Evolutionary conservation across 2,113 vertebrate species (phyloP), one percentile per base, ranked within the genome.

Genomic region (Dolichotis patagonum): DNA sequence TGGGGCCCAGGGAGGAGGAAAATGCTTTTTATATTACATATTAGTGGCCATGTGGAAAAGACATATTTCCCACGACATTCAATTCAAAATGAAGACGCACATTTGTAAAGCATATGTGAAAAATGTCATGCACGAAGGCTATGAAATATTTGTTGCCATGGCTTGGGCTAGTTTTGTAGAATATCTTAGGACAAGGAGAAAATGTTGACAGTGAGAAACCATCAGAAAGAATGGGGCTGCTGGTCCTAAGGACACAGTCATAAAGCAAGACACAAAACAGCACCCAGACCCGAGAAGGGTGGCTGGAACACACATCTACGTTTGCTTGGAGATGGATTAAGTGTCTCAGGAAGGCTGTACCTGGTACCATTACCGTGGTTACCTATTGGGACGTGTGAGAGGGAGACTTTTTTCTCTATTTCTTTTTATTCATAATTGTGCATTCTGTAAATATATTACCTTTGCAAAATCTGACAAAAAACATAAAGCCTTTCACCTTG

Each of bases 21-120:
- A 97, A 97, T 80, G 35, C 96, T 97, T 97, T 98, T 98, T 95
- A 91, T 97, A 97, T 97, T 94, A 94, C 94, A 94, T 94, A 91
- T 95, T 97, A 90, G 94, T 88, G 96, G 92, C 96, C 98, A 98
- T 98, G 98, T 98, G 98, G 98, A 98, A 98, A 98, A 98, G 84
- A 96, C 97, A 98, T 97, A 98, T 97, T 98, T 98, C 94, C 96
- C 98, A 89, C 3, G 69, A 96, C 95, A 96, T 94, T 80, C 32
- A 46, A 78, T 96, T 97, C 86, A 49, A 88, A 96, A 90, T 19
- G 94, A 98, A 97, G 28, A 17, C 13, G 49, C 97, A 97, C 97
- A 96, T 98, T 98, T 98, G 97, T 95, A 98, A 98, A 96, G 97
- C 98, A 98, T 32, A 97, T 98, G 97, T 98, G 98, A 97, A 96